These are phyloP conservation scores for Sarcophaga carnaria DNA, from an alignment of 2,888 invertebrate species.

Conservation along the genomic window DNA sequence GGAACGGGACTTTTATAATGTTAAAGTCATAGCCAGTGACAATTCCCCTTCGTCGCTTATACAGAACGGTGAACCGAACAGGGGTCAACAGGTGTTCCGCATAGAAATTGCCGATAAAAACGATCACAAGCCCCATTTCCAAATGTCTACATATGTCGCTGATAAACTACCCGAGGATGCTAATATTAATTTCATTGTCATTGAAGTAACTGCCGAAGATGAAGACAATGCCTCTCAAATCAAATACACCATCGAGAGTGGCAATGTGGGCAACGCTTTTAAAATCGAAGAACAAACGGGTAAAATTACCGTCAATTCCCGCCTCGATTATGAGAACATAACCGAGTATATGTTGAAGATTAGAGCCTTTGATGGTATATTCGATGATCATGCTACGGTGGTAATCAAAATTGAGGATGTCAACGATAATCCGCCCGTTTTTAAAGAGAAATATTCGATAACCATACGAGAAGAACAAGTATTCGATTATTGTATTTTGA, in stretches of 20 bases:
- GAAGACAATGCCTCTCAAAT: constrained; percentile 94
- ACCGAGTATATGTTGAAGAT: constrained; percentile 93
- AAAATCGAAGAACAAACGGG: constrained; percentile 92
- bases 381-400: constrained; percentile 91
- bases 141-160: constrained; percentile 88
- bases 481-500: constrained; percentile 87
- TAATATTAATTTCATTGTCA: constrained; percentile 91
- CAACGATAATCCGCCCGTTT: constrained; percentile 96
- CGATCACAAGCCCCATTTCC: constrained; percentile 96
- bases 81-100: constrained; percentile 90
- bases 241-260: constrained; percentile 92
- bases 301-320: constrained; percentile 90
- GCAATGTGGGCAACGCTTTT: constrained; percentile 93
- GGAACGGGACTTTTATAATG: constrained; percentile 90
- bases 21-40: constrained; percentile 95
- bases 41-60: constrained; percentile 91
- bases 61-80: constrained; percentile 87
- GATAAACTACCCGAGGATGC: constrained; percentile 91
- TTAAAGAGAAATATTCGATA: constrained; percentile 88
- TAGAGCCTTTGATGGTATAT: constrained; percentile 91
- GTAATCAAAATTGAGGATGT: constrained; percentile 93
- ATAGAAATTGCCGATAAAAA: constrained; percentile 98
- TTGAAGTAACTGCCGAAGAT: constrained; percentile 94
- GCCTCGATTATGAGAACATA: constrained; percentile 91
- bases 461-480: constrained; percentile 89